A percentile compares a stretch with the other conserved stretches of the same genome.
Evolutionary conservation across 2,797 vertebrate genomes (phyloP).

Genomic region (Sandelia bainsii): DNA sequence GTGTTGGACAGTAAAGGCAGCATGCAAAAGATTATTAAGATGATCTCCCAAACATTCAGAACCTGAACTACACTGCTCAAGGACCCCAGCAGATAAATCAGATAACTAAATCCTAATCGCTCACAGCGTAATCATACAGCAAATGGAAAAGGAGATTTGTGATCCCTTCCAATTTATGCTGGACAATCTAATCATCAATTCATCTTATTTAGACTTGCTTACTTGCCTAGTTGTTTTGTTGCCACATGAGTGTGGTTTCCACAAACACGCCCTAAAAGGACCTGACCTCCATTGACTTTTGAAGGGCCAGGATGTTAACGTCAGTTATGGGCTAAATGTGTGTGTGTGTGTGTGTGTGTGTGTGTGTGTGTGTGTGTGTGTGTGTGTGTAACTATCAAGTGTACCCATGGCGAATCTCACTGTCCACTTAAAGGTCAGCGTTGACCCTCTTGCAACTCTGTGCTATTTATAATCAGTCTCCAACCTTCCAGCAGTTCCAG

Average conservation of each 20-base stretch:
- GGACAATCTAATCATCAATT: constrained; percentile 21
- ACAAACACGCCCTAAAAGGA: constrained; percentile 22
- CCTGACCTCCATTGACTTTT: constrained; percentile 59
- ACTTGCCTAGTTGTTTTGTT: background rate
- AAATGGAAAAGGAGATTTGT: constrained; percentile 38
- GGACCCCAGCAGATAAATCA: constrained; percentile 39
- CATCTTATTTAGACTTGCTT: constrained; percentile 20
- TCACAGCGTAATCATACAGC: constrained; percentile 19
- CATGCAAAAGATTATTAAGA: constrained; percentile 4
- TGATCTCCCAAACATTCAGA: constrained; percentile 9
- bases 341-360: background rate
- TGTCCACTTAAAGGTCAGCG: constrained; percentile 75
- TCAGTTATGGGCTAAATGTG: constrained; percentile 39
- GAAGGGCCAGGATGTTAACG: constrained; percentile 51
- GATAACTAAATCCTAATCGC: constrained; percentile 50
- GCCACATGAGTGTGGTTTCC: constrained; percentile 23
- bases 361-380: background rate
- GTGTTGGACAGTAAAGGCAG: background rate
- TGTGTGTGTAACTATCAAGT: constrained; percentile 36
- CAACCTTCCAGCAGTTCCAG: constrained; percentile 56
- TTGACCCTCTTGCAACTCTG: constrained; percentile 62
- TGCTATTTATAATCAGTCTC: constrained; percentile 74
- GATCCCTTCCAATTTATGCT: constrained; percentile 22
- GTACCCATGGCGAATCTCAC: constrained; percentile 54
- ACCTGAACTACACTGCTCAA: constrained; percentile 10